A percentile compares a stretch with the other conserved stretches of the same genome.
phyloP scores from a whole-genome alignment of 2,888 invertebrate genomes.

The Byasa hedistus region DNA sequence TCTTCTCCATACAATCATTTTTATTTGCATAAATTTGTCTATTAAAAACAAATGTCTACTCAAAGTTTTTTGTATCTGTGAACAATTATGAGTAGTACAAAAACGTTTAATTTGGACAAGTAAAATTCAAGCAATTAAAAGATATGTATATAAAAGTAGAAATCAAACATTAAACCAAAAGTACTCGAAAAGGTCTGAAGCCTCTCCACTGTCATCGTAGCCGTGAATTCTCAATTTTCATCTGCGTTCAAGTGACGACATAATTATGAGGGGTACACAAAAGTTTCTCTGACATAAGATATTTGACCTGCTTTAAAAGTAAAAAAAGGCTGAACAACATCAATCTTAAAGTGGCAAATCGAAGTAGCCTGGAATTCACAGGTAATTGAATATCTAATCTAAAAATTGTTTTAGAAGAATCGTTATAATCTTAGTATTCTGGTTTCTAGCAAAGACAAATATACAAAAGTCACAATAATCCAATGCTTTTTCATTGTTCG shows the following conservation, averaged over 20 bases:
- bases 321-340: background rate
- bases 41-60: too few relatives aligned
- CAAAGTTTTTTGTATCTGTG: too few relatives aligned
- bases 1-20: background rate
- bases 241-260: constrained; percentile 23
- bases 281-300: constrained; percentile 12
- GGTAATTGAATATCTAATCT: background rate
- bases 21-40: background rate
- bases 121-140: constrained; percentile 2
- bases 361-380: background rate
- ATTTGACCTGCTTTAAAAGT: constrained; percentile 13
- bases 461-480: too few relatives aligned
- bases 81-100: background rate
- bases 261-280: constrained; percentile 19
- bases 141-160: constrained; percentile 11
- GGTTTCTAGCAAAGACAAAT: too few relatives aligned
- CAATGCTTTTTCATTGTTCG: too few relatives aligned
- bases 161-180: constrained; percentile 22
- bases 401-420: background rate
- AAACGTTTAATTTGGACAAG: background rate
- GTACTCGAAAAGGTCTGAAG: constrained; percentile 37
- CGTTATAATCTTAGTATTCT: background rate
- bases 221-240: constrained; percentile 35
- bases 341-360: background rate
- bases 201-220: constrained; percentile 32